Percentiles rank a stretch among this genome's conserved stretches.
Evolutionary conservation across 92 coral and sea anemone species (phyloP).

Genomic region (Siderastrea siderea): DNA sequence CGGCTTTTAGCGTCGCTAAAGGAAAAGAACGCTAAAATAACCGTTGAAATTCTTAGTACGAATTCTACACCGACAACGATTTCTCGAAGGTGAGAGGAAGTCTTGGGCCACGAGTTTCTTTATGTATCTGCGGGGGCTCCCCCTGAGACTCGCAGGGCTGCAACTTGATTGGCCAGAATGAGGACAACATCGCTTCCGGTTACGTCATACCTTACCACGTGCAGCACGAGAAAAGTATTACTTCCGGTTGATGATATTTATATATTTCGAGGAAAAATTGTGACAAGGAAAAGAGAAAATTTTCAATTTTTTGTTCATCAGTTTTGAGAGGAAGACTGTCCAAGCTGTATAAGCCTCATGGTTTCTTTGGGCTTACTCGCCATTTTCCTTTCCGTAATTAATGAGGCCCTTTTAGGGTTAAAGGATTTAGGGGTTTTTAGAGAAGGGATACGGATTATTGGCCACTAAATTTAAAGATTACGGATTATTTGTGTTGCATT

Average conservation of each 20-base stretch:
- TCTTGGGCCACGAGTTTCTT: slow-evolving; percentile 65
- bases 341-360: too few species aligned
- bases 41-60: slow-evolving; percentile 68
- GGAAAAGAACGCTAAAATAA: slow-evolving; percentile 84
- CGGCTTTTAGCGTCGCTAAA: slow-evolving; percentile 88
- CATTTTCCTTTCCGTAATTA: too few species aligned
- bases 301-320: background rate
- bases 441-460: too few species aligned
- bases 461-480: too few species aligned
- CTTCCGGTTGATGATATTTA: background rate
- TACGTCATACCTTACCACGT: slow-evolving; percentile 26
- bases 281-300: background rate
- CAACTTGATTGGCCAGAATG: slow-evolving; percentile 56
- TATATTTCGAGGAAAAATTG: background rate
- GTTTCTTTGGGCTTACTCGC: too few species aligned
- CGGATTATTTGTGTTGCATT: too few species aligned
- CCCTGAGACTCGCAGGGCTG: slow-evolving; percentile 62
- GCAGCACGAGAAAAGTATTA: background rate
- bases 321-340: too few species aligned
- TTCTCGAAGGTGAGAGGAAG: slow-evolving; percentile 88
- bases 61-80: slow-evolving; percentile 79
- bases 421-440: too few species aligned
- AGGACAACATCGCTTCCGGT: slow-evolving; percentile 56
- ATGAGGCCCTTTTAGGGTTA: too few species aligned
- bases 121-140: slow-evolving; percentile 79